phyloP scores from a whole-genome alignment of 2,888 invertebrate genomes.

The Drosophila subquinaria region DNA sequence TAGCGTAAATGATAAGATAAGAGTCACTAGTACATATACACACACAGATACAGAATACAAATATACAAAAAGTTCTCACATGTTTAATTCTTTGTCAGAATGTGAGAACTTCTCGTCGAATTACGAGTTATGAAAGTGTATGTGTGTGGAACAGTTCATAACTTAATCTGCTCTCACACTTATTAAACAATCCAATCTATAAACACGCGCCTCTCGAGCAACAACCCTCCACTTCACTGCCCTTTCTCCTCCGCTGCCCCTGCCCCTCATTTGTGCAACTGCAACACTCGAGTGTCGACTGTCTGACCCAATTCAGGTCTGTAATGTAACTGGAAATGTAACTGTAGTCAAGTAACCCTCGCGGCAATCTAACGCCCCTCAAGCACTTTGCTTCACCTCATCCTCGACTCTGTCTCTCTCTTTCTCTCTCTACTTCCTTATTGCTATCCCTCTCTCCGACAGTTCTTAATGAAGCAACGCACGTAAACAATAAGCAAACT shows the following conservation, averaged over 20 bases:
- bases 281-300: conserved; percentile 56
- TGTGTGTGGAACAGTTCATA: conserved; percentile 47
- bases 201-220: conserved; percentile 70
- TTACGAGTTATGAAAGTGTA: conserved; percentile 4
- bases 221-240: conserved; percentile 31
- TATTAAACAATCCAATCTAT: conserved; percentile 72
- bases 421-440: not conserved
- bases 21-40: conserved; percentile 4
- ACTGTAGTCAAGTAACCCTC: conserved; percentile 70
- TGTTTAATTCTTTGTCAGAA: conserved; percentile 10
- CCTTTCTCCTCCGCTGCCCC: not conserved
- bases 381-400: conserved; percentile 18
- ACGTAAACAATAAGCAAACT: conserved; percentile 79
- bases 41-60: not conserved
- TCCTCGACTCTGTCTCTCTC: not conserved
- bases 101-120: conserved; percentile 31
- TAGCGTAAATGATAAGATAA: not conserved
- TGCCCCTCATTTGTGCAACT: conserved; percentile 33
- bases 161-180: conserved; percentile 64
- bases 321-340: conserved; percentile 38
- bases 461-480: conserved; percentile 79
- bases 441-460: conserved; percentile 16
- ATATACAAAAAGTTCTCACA: conserved; percentile 15
- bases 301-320: conserved; percentile 75
- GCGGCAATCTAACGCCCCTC: conserved; percentile 46